Evolutionary conservation across 1,140 invertebrate genomes (phyloP).

Genomic region (Daktulosphaira vitifoliae): DNA sequence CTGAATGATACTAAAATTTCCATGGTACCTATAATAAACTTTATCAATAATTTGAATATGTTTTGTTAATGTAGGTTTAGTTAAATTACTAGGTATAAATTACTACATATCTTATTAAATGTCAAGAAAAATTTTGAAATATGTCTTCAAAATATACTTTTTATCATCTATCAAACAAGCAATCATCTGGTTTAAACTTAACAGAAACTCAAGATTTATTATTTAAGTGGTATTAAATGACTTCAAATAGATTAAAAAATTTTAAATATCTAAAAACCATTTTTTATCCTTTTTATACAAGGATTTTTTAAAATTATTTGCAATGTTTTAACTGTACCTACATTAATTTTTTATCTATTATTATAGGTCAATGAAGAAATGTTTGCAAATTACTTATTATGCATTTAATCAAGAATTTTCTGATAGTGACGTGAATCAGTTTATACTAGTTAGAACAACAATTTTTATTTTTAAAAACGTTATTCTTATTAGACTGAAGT

Average conservation of each 20-base stretch:
- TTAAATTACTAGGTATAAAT: too few relatives aligned
- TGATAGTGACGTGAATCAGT: background rate
- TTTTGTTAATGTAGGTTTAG: too few relatives aligned
- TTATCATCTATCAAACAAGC: constrained; percentile 25
- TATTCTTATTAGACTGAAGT: too few relatives aligned
- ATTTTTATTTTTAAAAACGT: background rate
- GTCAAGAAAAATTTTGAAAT: background rate
- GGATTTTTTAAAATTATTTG: too few relatives aligned
- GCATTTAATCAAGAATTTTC: constrained; percentile 25
- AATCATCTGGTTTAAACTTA: background rate
- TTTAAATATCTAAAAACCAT: too few relatives aligned
- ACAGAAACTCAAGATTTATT: constrained; percentile 11
- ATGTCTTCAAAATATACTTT: constrained; percentile 16
- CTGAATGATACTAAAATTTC: too few relatives aligned
- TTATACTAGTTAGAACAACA: constrained; percentile 4
- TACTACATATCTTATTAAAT: background rate
- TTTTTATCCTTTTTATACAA: too few relatives aligned
- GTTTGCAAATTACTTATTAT: constrained; percentile 10
- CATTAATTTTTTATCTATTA: background rate
- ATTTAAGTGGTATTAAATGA: constrained; percentile 7
- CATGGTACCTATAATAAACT: too few relatives aligned
- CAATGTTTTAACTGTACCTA: background rate
- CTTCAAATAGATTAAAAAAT: too few relatives aligned
- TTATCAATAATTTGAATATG: too few relatives aligned
- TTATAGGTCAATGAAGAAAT: constrained; percentile 28